Base-by-base conservation (phyloP, 2,888 invertebrate genomes). In the Drosophila anceps region DNA sequence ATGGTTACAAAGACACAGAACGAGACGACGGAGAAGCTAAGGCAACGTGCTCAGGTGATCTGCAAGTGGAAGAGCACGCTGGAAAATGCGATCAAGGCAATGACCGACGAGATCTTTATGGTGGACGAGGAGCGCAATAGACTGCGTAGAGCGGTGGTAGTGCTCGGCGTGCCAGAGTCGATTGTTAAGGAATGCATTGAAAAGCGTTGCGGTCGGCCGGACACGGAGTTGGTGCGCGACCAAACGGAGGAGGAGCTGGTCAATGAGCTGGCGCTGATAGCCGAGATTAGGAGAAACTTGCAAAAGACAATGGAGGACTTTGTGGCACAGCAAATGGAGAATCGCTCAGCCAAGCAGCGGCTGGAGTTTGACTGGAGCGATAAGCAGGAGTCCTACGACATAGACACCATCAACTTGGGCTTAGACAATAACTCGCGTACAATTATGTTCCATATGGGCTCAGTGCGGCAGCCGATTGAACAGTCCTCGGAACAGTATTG, bases 351-450 rank as follows among this genome's bases (percentile, higher is more conserved):
- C 0, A 98, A 98, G 91, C 95, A 96, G 78, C 95, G 96, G 48
- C 94, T 98, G 68, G 98, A 98, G 93, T 96, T 95, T 88, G 98
- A 98, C 91, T 98, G 98, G 97, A 97, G 97, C 85, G 97, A 98
- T 90, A 98, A 98, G 93, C 94, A 95, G 67, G 95, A 96, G 90
- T 95, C 97, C 0, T 96, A 96, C 86, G 95, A 96, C 79, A 95
- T 97, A 5, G 98, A 98, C 84, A 93, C 96, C 0, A 93, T 93
- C 0, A 96, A 96, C 91, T 94, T 96, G 46, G 94, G 95, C 12
- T 93, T 98, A 8, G 95, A 95, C 70, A 95, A 96, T 55, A 94
- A 94, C 86, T 96, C 96, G 0, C 94, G 93, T 53, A 95, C 95
- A 24, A 95, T 97, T 62, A 93, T 97, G 93, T 97, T 97, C 92